Evolutionary conservation across 92 coral and sea anemone species (phyloP).

Genomic region (Phenganax stokvisi): DNA sequence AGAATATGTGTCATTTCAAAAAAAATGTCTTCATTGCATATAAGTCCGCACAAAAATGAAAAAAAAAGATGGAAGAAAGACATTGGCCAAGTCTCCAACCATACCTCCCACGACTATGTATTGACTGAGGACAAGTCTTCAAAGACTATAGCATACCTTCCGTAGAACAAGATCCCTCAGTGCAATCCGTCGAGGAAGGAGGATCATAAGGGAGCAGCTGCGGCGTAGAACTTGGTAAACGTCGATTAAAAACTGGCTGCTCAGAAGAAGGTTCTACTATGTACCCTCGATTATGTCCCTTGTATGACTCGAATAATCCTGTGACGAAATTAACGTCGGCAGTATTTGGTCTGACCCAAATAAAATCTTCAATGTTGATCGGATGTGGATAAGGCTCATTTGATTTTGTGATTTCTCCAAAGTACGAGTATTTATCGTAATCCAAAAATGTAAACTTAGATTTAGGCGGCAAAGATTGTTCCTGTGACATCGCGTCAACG

Average conservation of each 20-base stretch:
- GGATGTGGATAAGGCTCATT: background rate
- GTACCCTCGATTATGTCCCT: background rate
- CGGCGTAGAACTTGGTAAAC: slow-evolving; percentile 2
- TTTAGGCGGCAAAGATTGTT: background rate
- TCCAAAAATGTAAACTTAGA: background rate
- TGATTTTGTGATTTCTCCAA: background rate
- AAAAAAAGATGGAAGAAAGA: too few relatives aligned
- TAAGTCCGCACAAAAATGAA: too few relatives aligned
- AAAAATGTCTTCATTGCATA: too few relatives aligned
- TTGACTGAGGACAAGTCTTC: too few relatives aligned
- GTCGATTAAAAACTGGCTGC: slow-evolving; percentile 6
- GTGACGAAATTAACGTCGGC: slow-evolving; percentile 17
- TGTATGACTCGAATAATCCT: slow-evolving; percentile 6
- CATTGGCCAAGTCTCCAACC: too few relatives aligned
- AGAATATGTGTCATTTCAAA: too few relatives aligned
- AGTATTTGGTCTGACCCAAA: background rate
- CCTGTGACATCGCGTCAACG: background rate
- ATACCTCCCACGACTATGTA: too few relatives aligned
- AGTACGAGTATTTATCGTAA: background rate
- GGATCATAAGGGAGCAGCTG: background rate
- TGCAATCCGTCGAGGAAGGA: background rate
- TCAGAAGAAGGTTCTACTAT: background rate
- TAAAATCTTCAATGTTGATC: slow-evolving; percentile 19
- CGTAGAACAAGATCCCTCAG: background rate
- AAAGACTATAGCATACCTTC: background rate